These are phyloP conservation scores for Phorcus lineatus DNA, from an alignment of 2,888 invertebrate genomes.

Conservation along the genomic window DNA sequence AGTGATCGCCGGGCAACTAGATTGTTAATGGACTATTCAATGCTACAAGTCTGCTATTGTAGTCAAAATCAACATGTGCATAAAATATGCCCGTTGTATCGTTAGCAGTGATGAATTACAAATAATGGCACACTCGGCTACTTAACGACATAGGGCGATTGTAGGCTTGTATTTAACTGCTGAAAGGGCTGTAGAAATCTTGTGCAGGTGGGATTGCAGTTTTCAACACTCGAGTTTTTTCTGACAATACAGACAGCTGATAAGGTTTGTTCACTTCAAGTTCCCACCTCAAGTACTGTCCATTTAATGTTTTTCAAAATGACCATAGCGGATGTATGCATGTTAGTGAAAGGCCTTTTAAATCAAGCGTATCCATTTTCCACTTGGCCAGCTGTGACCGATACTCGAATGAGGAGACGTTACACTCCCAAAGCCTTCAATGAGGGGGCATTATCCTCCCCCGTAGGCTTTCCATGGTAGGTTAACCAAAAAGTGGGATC, in stretches of 20 bases:
- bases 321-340: not conserved
- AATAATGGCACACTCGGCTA: not conserved
- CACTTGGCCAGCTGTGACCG: not conserved
- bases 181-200: not conserved
- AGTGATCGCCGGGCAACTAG: too few species aligned
- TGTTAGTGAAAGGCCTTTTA: not conserved
- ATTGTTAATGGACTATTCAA: too few species aligned
- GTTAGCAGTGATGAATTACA: not conserved
- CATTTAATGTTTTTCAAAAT: constrained; percentile 16
- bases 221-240: not conserved
- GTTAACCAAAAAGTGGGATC: not conserved
- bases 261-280: constrained; percentile 8
- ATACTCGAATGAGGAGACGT: not conserved
- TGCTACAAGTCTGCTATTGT: too few species aligned
- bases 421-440: not conserved
- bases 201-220: not conserved
- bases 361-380: not conserved
- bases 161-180: not conserved
- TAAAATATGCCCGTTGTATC: not conserved
- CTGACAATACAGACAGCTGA: constrained; percentile 7
- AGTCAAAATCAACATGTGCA: too few species aligned
- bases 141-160: not conserved
- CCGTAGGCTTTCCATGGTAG: not conserved
- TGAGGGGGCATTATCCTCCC: not conserved
- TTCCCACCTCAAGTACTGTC: not conserved